phyloP scores from a whole-genome alignment of 2,797 vertebrate genomes.

The Percopsis omiscomaycus region DNA sequence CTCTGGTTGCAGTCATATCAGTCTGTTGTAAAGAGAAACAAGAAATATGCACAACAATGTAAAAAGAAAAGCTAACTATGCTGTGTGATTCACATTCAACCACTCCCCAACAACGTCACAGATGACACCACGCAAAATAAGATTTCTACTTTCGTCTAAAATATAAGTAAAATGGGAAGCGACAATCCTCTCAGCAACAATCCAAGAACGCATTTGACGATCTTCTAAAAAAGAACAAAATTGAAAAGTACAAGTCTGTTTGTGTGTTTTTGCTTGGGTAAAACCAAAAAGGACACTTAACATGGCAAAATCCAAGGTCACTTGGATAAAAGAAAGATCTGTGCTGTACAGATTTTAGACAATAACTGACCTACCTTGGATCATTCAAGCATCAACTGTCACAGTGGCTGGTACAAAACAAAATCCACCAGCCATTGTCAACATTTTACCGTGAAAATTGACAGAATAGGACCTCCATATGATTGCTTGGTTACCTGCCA shows the following conservation, averaged over 20 bases:
- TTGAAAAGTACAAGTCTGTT: conserved; percentile 4
- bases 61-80: conserved; percentile 16
- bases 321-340: conserved; percentile 19
- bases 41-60: conserved; percentile 20
- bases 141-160: conserved; percentile 9
- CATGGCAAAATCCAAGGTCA: conserved; percentile 27
- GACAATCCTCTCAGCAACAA: conserved; percentile 1
- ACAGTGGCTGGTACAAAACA: neutral
- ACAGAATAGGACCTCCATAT: neutral
- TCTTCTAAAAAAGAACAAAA: conserved; percentile 18
- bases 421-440: neutral
- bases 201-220: conserved; percentile 15
- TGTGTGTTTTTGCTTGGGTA: conserved; percentile 11
- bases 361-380: neutral
- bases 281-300: conserved; percentile 51
- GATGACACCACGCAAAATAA: neutral
- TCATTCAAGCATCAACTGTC: too few species aligned
- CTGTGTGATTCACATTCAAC: conserved; percentile 47
- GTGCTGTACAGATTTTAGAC: conserved; percentile 14
- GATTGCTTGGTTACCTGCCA: neutral
- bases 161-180: neutral
- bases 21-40: conserved; percentile 25
- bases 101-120: conserved; percentile 24
- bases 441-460: neutral
- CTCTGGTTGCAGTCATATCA: conserved; percentile 2